Evolutionary conservation across 2,888 invertebrate species (phyloP), one percentile per base, ranked within the genome.

Genomic region (Ectemnius continuus): DNA sequence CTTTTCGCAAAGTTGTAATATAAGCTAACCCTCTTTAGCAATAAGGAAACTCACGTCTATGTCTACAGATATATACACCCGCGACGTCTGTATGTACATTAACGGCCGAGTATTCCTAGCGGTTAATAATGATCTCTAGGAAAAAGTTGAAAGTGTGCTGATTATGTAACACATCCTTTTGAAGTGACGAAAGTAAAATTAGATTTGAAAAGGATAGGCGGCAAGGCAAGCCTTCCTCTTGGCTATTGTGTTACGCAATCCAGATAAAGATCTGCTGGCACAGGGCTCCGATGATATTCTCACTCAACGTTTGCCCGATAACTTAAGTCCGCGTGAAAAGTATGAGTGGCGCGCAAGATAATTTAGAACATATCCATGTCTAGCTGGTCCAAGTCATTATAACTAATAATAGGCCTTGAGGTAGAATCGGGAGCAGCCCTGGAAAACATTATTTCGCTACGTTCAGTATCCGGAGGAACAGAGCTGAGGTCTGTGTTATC

Each of bases 351-450:
- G 69, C 60, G 67, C 13, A 68, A 67, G 18, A 73, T 75, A 74
- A 85, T 45, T 93, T 93, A 95, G 92, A 96, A 95, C 91, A 95
- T 93, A 91, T 96, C 96, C 91, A 94, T 94, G 91, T 96, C 96
- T 92, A 96, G 96, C 91, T 96, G 96, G 93, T 97, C 97, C 93
- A 97, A 94, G 93, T 97, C 97, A 93, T 96, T 95, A 94, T 97
- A 97, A 91, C 95, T 95, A 92, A 97, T 93, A 91, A 97, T 93
- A 91, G 95, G 94, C 92, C 97, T 94, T 91, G 94, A 85, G 73
- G 85, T 84, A 76, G 90, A 85, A 73, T 89, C 90, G 77, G 90
- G 88, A 83, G 88, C 89, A 84, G 85, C 88, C 88, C 91, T 91
- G 90, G 80, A 83, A 81, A 83, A 83, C 67, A 83, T 70, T 65